phyloP scores from a whole-genome alignment of 2,888 invertebrate species.

The Emmelina monodactyla region DNA sequence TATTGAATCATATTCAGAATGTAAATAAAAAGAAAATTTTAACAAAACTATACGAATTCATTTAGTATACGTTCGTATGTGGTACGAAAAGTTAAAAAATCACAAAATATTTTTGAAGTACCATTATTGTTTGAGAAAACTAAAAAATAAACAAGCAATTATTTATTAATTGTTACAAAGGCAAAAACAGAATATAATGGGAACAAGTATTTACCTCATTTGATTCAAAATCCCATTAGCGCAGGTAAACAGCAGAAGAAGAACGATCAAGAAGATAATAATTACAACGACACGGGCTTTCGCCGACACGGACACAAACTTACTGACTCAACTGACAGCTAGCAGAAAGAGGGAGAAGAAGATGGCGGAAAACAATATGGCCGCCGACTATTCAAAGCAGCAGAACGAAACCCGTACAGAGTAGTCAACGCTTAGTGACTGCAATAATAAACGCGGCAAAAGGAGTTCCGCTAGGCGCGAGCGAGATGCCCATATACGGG shows the following conservation, averaged over 20 bases:
- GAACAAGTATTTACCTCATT: no score
- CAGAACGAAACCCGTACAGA: slow-evolving; percentile 28
- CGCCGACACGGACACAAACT: slow-evolving; percentile 30
- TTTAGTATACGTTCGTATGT: no score
- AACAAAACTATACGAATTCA: no score
- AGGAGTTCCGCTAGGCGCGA: slow-evolving; percentile 9
- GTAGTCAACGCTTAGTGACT: slow-evolving; percentile 23
- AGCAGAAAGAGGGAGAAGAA: slow-evolving; percentile 58
- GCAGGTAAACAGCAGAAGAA: slow-evolving; percentile 45
- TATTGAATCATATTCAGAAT: no score
- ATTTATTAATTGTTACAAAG: no score
- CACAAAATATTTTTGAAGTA: no score
- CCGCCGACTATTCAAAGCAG: slow-evolving; percentile 29
- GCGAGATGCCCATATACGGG: slow-evolving; percentile 5
- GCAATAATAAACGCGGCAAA: neutral
- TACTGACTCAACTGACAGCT: slow-evolving; percentile 32
- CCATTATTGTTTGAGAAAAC: no score
- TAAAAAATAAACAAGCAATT: no score
- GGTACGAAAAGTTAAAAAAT: no score
- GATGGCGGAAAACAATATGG: slow-evolving; percentile 42
- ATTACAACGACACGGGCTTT: slow-evolving; percentile 29
- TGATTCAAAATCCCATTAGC: no score
- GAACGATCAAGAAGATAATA: slow-evolving; percentile 40
- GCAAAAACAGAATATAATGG: no score
- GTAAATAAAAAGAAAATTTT: no score